Evolutionary conservation across 2,113 vertebrate species (phyloP).

Genomic region (Scomber japonicus): DNA sequence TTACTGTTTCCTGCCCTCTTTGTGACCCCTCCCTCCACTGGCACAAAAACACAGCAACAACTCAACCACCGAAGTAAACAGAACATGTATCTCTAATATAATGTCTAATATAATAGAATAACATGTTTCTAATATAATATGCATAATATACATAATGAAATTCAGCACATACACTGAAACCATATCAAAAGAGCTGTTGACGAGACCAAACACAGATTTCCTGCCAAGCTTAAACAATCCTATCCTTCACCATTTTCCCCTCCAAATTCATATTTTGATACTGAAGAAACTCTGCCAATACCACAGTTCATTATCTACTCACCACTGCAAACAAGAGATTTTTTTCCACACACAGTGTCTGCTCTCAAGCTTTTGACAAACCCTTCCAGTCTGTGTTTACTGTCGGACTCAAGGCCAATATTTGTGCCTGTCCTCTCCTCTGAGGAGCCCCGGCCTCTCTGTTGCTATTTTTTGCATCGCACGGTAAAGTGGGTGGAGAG

Average conservation of each 20-base stretch:
- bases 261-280: neutral
- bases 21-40: constrained; percentile 14
- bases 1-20: constrained; percentile 33
- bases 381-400: constrained; percentile 60
- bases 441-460: constrained; percentile 60
- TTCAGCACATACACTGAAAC: neutral
- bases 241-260: neutral
- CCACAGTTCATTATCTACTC: constrained; percentile 57
- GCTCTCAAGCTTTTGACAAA: constrained; percentile 30
- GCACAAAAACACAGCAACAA: neutral
- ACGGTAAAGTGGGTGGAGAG: constrained; percentile 39
- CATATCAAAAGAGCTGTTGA: neutral
- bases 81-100: neutral
- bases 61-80: neutral
- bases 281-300: neutral
- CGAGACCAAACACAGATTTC: constrained; percentile 1
- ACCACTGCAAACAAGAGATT: constrained; percentile 59
- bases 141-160: neutral
- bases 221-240: neutral
- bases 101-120: neutral
- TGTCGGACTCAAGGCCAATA: constrained; percentile 47
- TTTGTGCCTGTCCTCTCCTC: constrained; percentile 59
- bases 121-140: neutral
- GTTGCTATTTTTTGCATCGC: constrained; percentile 71
- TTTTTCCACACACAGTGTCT: constrained; percentile 34